Conservation (phyloP, 1,140 invertebrate species). For the Gonioctena quinquepunctata region DNA sequence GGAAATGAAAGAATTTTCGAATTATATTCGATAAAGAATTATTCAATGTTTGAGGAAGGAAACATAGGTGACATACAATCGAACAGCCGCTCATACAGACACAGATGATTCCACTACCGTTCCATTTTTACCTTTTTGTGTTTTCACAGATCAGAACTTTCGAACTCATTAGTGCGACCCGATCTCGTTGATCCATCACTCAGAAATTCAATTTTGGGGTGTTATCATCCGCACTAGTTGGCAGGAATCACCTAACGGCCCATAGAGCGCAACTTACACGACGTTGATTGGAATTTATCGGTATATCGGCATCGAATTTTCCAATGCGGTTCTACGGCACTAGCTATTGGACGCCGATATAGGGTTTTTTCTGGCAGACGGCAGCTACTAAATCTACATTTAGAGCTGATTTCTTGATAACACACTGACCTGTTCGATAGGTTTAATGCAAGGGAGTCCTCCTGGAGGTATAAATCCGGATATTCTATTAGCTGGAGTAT, state of each 20-base stretch:
- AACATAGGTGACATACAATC: too few species aligned
- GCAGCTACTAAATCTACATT: constrained; percentile 25
- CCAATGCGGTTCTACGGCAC: constrained; percentile 8
- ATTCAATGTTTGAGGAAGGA: too few species aligned
- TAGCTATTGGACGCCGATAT: constrained; percentile 22
- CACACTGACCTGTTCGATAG: neutral
- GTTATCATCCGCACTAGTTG: constrained; percentile 7
- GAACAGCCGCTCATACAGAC: too few species aligned
- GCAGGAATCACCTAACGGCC: constrained; percentile 25
- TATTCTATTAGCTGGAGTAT: neutral
- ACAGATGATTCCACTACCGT: too few species aligned
- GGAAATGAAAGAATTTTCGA: too few species aligned
- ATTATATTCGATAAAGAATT: too few species aligned
- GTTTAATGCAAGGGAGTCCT: neutral
- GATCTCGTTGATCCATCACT: neutral
- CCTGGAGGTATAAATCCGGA: neutral
- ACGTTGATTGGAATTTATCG: constrained; percentile 34
- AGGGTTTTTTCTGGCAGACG: constrained; percentile 9
- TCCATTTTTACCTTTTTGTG: too few species aligned
- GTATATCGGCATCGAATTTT: constrained; percentile 22
- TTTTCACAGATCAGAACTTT: too few species aligned
- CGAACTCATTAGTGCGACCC: neutral
- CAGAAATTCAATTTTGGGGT: neutral
- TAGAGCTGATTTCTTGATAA: constrained; percentile 25
- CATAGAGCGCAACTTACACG: constrained; percentile 31